These are phyloP conservation scores for Anabas testudineus DNA, from an alignment of 2,797 vertebrate species.

Conservation along the genomic window DNA sequence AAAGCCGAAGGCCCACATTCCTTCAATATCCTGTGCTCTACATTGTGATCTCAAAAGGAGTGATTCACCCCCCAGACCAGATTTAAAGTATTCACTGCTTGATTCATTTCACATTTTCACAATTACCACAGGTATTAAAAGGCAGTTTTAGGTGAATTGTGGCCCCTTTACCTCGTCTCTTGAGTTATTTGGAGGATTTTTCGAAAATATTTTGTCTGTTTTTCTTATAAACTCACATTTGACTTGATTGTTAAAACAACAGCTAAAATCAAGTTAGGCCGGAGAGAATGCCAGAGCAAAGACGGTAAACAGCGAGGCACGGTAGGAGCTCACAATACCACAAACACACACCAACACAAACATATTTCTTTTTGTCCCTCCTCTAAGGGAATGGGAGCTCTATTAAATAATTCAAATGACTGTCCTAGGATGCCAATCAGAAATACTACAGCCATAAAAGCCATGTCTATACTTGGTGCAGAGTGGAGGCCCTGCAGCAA, in stretches of 20 bases:
- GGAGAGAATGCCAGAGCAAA: conserved; percentile 58
- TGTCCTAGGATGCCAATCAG: conserved; percentile 87
- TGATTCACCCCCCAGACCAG: conserved; percentile 25
- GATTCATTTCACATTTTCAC: conserved; percentile 41
- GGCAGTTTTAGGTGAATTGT: background rate
- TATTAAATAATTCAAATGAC: conserved; percentile 89
- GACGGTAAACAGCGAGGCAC: conserved; percentile 60
- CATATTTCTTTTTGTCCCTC: conserved; percentile 69
- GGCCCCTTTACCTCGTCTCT: background rate
- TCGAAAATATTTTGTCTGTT: background rate
- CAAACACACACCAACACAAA: conserved; percentile 64
- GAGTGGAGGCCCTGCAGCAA: conserved; percentile 81
- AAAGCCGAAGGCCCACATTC: conserved; percentile 55
- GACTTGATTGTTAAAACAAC: conserved; percentile 47
- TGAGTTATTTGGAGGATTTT: background rate
- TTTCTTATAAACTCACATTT: conserved; percentile 40
- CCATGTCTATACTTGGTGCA: conserved; percentile 78
- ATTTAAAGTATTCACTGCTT: background rate
- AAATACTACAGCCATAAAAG: conserved; percentile 88
- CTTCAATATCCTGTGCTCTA: conserved; percentile 61
- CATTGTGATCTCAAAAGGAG: conserved; percentile 58
- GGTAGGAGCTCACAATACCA: conserved; percentile 57
- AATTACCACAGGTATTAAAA: conserved; percentile 19
- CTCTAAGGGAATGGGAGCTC: conserved; percentile 71
- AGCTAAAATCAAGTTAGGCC: conserved; percentile 59